Base-by-base conservation (phyloP, 37 sponge, comb jelly and placozoan genomes). In the Lycopodina hypogea region DNA sequence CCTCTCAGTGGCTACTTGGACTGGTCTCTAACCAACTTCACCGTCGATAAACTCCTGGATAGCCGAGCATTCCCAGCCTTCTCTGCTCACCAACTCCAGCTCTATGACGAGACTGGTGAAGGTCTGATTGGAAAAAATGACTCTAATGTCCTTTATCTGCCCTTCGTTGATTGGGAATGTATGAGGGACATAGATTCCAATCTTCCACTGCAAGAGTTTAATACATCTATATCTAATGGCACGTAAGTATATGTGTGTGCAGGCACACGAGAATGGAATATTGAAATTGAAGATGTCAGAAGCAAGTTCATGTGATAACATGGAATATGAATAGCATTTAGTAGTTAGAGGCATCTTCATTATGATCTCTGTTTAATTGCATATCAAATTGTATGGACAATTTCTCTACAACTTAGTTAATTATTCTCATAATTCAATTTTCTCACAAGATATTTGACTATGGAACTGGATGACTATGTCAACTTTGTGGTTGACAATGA, bases 111-210 rank as follows among this genome's bases (percentile, higher is more conserved):
- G 18, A 51, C 72, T 73, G 86, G 80, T 28, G 28, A 69, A 2
- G 26, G 1, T 14, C 38, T 77, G 29, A 40, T 42, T 6, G 32
- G 39, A 28, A 39, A 66, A 23, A 52, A 1, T 0, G 68, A 52
- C 2, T 12, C 22, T n/a, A 53, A 69, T 35, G 56, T 29, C 19
- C 78, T 85, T 40, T 85, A 81, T 48, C 83, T 90, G 9, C 90
- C 90, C 0, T 90, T 85, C 72, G 40, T 90, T 39, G 63, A 90
- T 60, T 41, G 73, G 1, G 28, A 26, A n/a, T 84, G 85, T 50
- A 24, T 84, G 48, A 3, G 0, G 42, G 0, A 35, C 11, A 79
- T 28, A 7, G 33, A 23, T 24, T n/a, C 65, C 9, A 28, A 18
- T 63, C 65, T 63, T 53, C 17, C 11, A 30, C 12, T 14, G 12